These are phyloP conservation scores for Sesamia nonagrioides DNA, from an alignment of 1,140 invertebrate species.

Conservation along the genomic window DNA sequence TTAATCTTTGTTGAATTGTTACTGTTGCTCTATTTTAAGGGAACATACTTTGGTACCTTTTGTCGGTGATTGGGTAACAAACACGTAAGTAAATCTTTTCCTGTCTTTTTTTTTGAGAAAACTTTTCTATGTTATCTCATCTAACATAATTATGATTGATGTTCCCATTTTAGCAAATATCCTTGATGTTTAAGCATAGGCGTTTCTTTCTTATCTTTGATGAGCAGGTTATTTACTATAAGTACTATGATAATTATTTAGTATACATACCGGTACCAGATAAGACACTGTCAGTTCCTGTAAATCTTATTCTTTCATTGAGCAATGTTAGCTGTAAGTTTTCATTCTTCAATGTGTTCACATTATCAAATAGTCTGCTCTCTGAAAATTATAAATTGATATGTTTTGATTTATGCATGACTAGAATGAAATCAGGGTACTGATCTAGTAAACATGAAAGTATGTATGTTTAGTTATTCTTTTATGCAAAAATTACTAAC, in stretches of 20 bases:
- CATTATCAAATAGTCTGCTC: slow-evolving; percentile 95
- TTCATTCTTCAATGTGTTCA: slow-evolving; percentile 92
- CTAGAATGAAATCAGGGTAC: background rate
- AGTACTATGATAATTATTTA: background rate
- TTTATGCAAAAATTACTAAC: too few relatives aligned
- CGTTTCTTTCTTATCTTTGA: background rate
- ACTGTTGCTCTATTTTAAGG: too few relatives aligned
- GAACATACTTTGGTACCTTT: too few relatives aligned
- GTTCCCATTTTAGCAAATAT: background rate
- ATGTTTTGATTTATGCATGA: background rate
- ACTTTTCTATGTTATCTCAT: background rate
- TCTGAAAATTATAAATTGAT: slow-evolving; percentile 89
- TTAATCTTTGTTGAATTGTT: too few relatives aligned
- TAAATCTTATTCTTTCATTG: slow-evolving; percentile 93
- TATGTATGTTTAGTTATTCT: too few relatives aligned
- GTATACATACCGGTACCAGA: slow-evolving; percentile 67
- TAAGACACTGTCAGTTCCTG: slow-evolving; percentile 81
- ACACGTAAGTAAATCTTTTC: too few relatives aligned
- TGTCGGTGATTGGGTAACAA: too few relatives aligned
- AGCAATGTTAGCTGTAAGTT: slow-evolving; percentile 95
- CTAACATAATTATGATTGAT: background rate
- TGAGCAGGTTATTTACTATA: background rate
- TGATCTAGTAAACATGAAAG: too few relatives aligned
- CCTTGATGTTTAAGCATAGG: background rate
- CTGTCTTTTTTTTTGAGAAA: too few relatives aligned